A percentile compares a stretch with the other conserved stretches of the same genome.
These are phyloP conservation scores for Drosophila rhopaloa DNA, from an alignment of 1,140 invertebrate species.

Conservation along the genomic window DNA sequence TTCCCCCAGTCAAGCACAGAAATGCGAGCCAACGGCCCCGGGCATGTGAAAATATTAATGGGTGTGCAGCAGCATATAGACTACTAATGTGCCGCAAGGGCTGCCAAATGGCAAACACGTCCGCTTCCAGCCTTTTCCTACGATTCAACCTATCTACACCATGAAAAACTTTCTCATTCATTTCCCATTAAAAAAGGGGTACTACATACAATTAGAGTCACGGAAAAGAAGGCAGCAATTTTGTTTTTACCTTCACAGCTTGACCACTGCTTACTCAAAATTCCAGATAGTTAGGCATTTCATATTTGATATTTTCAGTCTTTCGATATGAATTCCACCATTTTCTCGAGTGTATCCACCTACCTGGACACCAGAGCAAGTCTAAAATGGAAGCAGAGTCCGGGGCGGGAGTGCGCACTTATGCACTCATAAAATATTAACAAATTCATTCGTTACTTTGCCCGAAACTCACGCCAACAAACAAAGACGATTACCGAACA, in stretches of 20 bases:
- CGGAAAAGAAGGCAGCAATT: too few relatives aligned
- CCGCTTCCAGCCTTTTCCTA: conserved; percentile 32
- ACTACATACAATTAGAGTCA: too few relatives aligned
- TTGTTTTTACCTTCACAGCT: too few relatives aligned
- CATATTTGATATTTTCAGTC: too few relatives aligned
- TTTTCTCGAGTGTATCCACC: conserved; percentile 20
- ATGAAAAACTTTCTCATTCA: not conserved
- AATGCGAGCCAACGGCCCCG: conserved; percentile 7
- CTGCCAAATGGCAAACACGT: conserved; percentile 79
- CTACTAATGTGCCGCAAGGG: conserved; percentile 82
- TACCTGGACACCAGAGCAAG: conserved; percentile 40
- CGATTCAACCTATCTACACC: conserved; percentile 28
- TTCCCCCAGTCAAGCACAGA: conserved; percentile 3
- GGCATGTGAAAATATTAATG: conserved; percentile 78
- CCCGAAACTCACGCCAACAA: conserved; percentile 75
- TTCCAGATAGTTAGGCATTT: not conserved
- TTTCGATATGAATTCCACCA: too few relatives aligned
- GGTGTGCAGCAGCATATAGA: conserved; percentile 73
- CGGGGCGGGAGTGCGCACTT: conserved; percentile 74
- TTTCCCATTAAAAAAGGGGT: not conserved
- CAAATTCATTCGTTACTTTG: conserved; percentile 83
- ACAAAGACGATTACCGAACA: conserved; percentile 76
- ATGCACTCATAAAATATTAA: conserved; percentile 83
- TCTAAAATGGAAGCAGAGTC: conserved; percentile 29
- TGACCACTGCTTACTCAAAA: too few relatives aligned